A percentile compares a stretch with the other conserved stretches of the same genome.
These are phyloP conservation scores for Tipula vernalis DNA, from an alignment of 2,888 invertebrate species.

Conservation along the genomic window DNA sequence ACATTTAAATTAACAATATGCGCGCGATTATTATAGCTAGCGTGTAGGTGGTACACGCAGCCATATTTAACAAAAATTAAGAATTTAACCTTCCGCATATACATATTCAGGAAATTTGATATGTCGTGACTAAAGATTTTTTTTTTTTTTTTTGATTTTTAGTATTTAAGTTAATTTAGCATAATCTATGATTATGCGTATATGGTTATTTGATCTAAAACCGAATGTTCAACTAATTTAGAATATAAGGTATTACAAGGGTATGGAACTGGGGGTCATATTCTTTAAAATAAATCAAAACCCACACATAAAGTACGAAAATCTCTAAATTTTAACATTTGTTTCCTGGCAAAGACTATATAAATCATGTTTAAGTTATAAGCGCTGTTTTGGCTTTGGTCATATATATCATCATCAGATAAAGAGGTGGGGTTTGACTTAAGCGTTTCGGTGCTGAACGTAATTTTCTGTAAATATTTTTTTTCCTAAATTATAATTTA, in stretches of 20 bases:
- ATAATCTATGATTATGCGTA: background rate
- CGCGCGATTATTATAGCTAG: background rate
- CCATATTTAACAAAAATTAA: background rate
- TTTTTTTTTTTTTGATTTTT: background rate
- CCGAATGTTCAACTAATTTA: too few relatives aligned
- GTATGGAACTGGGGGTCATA: background rate
- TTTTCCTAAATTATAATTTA: too few relatives aligned
- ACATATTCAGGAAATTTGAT: background rate
- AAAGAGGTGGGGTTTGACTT: too few relatives aligned
- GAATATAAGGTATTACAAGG: background rate
- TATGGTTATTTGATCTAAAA: background rate
- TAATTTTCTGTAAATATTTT: too few relatives aligned
- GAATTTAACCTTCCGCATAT: background rate
- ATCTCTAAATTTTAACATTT: too few relatives aligned
- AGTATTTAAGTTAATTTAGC: background rate
- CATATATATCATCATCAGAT: too few relatives aligned
- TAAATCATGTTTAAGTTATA: too few relatives aligned
- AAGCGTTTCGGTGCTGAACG: too few relatives aligned
- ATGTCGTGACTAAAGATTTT: background rate
- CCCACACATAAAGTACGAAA: too few relatives aligned
- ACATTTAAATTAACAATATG: too few relatives aligned
- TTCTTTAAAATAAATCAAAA: background rate
- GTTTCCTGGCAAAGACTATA: too few relatives aligned
- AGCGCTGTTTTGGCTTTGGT: too few relatives aligned
- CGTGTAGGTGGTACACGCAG: background rate